Evolutionary conservation across 2,888 invertebrate genomes (phyloP), one percentile per base, ranked within the genome.

Genomic region (Drosophila tanythrix): DNA sequence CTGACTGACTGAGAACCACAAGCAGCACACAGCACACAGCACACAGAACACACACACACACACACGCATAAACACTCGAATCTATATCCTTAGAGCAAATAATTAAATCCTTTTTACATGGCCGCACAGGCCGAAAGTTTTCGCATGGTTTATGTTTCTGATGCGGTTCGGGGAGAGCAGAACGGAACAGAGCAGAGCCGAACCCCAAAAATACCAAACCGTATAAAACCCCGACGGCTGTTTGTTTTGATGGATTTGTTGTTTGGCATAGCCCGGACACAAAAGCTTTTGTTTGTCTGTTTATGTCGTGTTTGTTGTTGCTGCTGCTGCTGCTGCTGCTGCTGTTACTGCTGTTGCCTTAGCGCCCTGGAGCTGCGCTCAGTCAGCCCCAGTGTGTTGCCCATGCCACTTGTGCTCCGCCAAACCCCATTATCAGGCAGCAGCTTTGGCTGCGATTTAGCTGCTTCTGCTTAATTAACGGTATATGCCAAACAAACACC

Each of bases 91-190:
- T 82, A 91, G 81, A 90, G 81, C 89, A 91, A 90, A 92, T 92
- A 92, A 92, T 92, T 92, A 91, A 92, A 92, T 92, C 91, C 91
- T 92, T 92, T 91, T 83, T 85, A 89, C 79, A 83, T 88, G 89
- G 90, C 83, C 82, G 87, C 87, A 86, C 80, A 72, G 71, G 55
- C 77, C 38, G 62, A 80, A 88, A 83, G 82, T 84, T 88, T 79
- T 65, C 64, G 71, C 68, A 31, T 62, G 70, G 58, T 62, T 60
- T 73, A 66, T 69, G 70, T 67, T 69, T 69, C 55, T 38, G 66
- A 40, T 80, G 69, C 66, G 82, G 60, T 73, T 56, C 59, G 33
- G 53, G 61, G 57, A 57, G 62, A 56, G 62, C 38, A 61, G 55
- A 21, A 0, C 21, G 6, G 35, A 55, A 6, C 27, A 18, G 27